Base-by-base conservation (phyloP, 2,113 vertebrate genomes). In the Craseonycteris thonglongyai region DNA sequence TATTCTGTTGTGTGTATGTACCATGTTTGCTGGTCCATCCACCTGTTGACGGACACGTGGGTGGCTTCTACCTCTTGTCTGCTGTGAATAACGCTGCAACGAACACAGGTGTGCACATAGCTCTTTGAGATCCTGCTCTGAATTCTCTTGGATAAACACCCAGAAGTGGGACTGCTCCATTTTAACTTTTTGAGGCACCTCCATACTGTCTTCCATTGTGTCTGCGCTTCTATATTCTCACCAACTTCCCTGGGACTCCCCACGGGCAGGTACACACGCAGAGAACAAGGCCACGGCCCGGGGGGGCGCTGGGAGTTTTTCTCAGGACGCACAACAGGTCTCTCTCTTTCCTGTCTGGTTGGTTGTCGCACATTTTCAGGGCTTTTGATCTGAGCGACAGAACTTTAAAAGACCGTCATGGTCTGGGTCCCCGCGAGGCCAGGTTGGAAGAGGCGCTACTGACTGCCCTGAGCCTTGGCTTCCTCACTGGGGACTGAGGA, bases 1-100 rank as follows among this genome's bases (percentile, higher is more conserved):
- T 26, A 63, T 22, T 59, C 35, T 40, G 69, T 0, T 19, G 40
- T 24, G 5, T 2, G 12, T 14, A 10, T 0, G 33, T 0, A 30
- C 8, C 4, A 8, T 4, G 24, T 61, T 58, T 49, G n/a, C 42
- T 47, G 26, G 35, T 38, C 84, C 68, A 4, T 26, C 42, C 18
- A 26, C 3, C 35, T 10, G 18, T 42, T 21, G 35, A 14, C 19
- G 35, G 33, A n/a, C 19, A 7, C 8, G 1, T 24, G 35, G 40
- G 49, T 11, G 1, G 38, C 51, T 78, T 68, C 35, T 2, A 21
- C 14, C 38, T 71, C 54, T 33, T 45, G 19, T 38, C n/a, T 47
- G 28, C n/a, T 24, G 51, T 69, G n/a, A 76, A 75, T 51, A 10
- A 35, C 5, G n/a, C 63, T 16, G n/a, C 42, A 5, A 6, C 15